Evolutionary conservation across 2,113 vertebrate species (phyloP), one percentile per base, ranked within the genome.

Genomic region (Ranitomeya imitator): DNA sequence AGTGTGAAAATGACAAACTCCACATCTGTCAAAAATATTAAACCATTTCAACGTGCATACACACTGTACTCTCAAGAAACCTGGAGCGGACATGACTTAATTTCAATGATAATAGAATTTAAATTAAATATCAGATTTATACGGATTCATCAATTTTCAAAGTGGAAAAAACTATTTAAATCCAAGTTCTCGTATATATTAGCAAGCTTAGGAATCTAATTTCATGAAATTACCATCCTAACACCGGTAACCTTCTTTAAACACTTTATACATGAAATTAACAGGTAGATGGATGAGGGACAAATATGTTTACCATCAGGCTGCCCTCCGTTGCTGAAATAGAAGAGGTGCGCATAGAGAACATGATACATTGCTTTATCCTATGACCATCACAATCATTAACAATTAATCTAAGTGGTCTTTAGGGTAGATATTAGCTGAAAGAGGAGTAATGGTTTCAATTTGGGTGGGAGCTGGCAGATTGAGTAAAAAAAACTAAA

Each of bases 121-220:
- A 83, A 67, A 83, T 83, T 83, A 69, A 69, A 67, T 52, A 83
- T 83, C 81, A 83, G 37, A 83, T 83, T 67, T 83, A 19, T 69
- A 14, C 23, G 45, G 23, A 67, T 83, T 67, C 61, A 23, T 69
- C 80, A 51, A 14, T 19, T 61, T 60, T 13, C 2, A 83, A 65
- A 19, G 23, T 37, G 57, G 0, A 23, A 37, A 26, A 83, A 83
- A 51, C 13, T 18, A 54, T 67, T 67, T 54, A 54, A 31, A 83
- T 54, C 21, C 61, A 15, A 45, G 19, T 67, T 67, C 23, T 67
- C 19, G 59, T 61, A 63, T 63, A 3, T 82, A 37, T 83, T 65
- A 65, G 26, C 7, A 45, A 45, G 79, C 18, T 65, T 14, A 59
- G 21, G 61, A 65, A 21, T 83, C 16, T 65, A 19, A 9, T 83